Base-by-base conservation (phyloP, 37 sponge, comb jelly and placozoan genomes). In the Dysidea cf. avara region DNA sequence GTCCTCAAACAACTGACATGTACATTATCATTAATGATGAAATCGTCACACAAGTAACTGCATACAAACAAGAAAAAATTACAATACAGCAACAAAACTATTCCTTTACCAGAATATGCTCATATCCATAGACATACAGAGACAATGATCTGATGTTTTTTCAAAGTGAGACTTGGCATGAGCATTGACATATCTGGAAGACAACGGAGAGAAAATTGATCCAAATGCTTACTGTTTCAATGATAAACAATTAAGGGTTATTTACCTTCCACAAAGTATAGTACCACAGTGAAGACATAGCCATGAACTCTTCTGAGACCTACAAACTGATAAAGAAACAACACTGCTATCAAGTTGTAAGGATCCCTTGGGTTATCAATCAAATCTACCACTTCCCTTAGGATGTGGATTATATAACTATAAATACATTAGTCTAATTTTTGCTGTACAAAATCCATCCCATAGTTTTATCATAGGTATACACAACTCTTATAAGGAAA, bases 271-370 rank as follows among this genome's bases (percentile, higher is more conserved):
- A 68, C 87, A 87, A 56, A 53, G 76, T 20, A 81, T 59, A 2
- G 48, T 30, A 46, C 87, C 87, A 66, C 87, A 87, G 9, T 53
- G 67, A n/a, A 87, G 64, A 56, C 87, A 87, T 14, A 87, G 53
- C 87, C 87, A 87, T 12, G 87, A 77, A 20, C 77, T 87, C 66
- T 87, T 87, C 28, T 37, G 61, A 16, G 87, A 80, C 54, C 71
- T 67, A 54, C 87, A 87, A 20, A 62, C 87, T 87, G 36, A 30
- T 12, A 18, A 72, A 43, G 46, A 43, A 5, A 43, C 11, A 5
- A 65, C 67, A n/a, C n/a, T n/a, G n/a, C n/a, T n/a, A n/a, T n/a
- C n/a, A n/a, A n/a, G n/a, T n/a, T n/a, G n/a, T n/a, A n/a, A n/a
- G n/a, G n/a, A n/a, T n/a, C n/a, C n/a, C n/a, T n/a, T n/a, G n/a